These are phyloP conservation scores for Palloptera scutellata DNA, from an alignment of 2,888 invertebrate species.

Conservation along the genomic window DNA sequence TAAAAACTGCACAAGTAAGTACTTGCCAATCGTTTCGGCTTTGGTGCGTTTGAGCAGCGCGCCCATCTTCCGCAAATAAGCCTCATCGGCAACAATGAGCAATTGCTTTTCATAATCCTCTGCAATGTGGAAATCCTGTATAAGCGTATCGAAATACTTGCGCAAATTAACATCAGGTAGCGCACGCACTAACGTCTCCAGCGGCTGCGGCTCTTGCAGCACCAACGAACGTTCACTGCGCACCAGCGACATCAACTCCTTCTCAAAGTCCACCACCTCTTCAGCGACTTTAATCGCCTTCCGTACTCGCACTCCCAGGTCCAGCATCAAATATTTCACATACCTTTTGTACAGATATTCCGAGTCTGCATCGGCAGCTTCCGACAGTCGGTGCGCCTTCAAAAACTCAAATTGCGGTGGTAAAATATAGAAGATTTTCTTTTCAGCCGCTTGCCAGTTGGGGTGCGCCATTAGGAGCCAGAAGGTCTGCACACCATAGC, in stretches of 20 bases:
- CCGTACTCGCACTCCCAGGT: constrained; percentile 52
- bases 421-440: constrained; percentile 52
- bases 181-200: constrained; percentile 41
- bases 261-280: constrained; percentile 52
- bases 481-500: constrained; percentile 50
- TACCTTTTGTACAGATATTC: constrained; percentile 54
- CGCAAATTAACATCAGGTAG: constrained; percentile 44
- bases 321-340: constrained; percentile 53
- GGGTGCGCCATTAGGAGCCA: constrained; percentile 51
- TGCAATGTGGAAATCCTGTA: constrained; percentile 35
- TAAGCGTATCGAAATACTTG: constrained; percentile 47
- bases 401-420: constrained; percentile 50
- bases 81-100: constrained; percentile 49
- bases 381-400: constrained; percentile 28
- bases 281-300: constrained; percentile 48
- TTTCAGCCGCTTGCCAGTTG: constrained; percentile 57
- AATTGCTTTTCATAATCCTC: constrained; percentile 38
- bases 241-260: constrained; percentile 42
- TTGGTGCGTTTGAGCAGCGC: constrained; percentile 37
- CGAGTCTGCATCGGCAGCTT: constrained; percentile 37
- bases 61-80: constrained; percentile 44
- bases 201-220: constrained; percentile 48
- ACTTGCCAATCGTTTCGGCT: constrained; percentile 46
- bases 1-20: constrained; percentile 54
- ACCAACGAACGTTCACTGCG: constrained; percentile 39